phyloP scores from a whole-genome alignment of 2,797 vertebrate species.

The Onychomys arenicola region DNA sequence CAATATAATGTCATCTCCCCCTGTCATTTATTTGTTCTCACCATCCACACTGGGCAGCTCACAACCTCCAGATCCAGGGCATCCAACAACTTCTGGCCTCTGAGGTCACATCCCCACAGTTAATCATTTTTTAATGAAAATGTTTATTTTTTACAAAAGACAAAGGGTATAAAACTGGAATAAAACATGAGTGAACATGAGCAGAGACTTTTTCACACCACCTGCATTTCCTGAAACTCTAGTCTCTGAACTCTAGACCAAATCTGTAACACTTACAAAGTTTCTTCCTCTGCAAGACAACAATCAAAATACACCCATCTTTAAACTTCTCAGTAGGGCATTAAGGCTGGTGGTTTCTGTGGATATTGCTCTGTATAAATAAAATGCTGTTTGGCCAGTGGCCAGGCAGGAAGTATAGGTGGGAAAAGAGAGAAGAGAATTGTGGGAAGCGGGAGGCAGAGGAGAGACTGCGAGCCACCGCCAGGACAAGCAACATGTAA shows the following conservation, averaged over 20 bases:
- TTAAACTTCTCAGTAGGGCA: background rate
- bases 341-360: background rate
- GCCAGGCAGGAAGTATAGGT: too few relatives aligned
- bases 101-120: background rate
- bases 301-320: background rate
- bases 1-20: fast-evolving
- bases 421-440: too few relatives aligned
- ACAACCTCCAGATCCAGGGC: background rate
- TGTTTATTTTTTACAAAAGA: background rate
- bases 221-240: background rate
- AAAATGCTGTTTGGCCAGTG: too few relatives aligned
- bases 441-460: too few relatives aligned
- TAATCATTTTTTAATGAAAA: background rate
- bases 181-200: background rate
- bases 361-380: too few relatives aligned
- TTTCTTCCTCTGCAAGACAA: conserved; percentile 20
- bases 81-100: background rate
- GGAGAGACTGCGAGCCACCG: too few relatives aligned
- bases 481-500: too few relatives aligned
- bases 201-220: background rate
- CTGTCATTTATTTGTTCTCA: background rate
- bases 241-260: background rate
- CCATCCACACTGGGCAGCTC: background rate
- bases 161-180: background rate
- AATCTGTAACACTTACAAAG: background rate